Conservation (phyloP, 1,140 invertebrate genomes). For the Atopsyche davidsoni region DNA sequence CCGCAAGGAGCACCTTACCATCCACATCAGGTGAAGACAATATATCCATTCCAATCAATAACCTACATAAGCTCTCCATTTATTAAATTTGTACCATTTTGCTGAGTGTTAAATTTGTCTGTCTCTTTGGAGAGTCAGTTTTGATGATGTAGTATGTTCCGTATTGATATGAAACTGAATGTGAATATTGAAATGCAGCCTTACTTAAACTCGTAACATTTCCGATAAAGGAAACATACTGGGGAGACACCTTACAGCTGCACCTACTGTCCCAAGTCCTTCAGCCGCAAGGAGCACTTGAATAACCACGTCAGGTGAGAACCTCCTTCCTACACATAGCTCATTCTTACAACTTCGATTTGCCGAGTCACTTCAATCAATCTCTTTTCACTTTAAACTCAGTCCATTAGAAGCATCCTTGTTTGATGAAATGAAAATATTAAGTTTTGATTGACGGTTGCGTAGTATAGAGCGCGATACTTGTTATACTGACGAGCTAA, state of each 20-base stretch:
- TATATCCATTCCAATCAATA: neutral
- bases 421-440: too few species aligned
- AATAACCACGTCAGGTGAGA: constrained; percentile 49
- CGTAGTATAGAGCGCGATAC: too few species aligned
- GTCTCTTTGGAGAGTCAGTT: too few species aligned
- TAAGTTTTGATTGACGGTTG: too few species aligned
- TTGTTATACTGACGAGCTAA: too few species aligned
- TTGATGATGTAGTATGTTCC: too few species aligned
- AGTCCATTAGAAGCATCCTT: too few species aligned
- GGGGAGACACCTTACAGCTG: constrained; percentile 69
- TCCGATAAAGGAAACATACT: constrained; percentile 54
- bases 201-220: neutral
- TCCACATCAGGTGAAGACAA: constrained; percentile 49
- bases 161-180: too few species aligned
- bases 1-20: constrained; percentile 67
- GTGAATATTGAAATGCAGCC: neutral
- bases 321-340: too few species aligned
- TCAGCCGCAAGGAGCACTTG: constrained; percentile 63
- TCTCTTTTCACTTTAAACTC: too few species aligned
- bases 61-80: neutral
- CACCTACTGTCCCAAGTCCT: constrained; percentile 64
- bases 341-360: neutral
- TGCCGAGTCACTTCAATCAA: too few species aligned
- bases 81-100: neutral
- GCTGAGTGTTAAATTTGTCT: too few species aligned